Percentiles rank a stretch among this genome's conserved stretches.
phyloP scores from a whole-genome alignment of 2,113 vertebrate species.

The Grammomys dolichurus region DNA sequence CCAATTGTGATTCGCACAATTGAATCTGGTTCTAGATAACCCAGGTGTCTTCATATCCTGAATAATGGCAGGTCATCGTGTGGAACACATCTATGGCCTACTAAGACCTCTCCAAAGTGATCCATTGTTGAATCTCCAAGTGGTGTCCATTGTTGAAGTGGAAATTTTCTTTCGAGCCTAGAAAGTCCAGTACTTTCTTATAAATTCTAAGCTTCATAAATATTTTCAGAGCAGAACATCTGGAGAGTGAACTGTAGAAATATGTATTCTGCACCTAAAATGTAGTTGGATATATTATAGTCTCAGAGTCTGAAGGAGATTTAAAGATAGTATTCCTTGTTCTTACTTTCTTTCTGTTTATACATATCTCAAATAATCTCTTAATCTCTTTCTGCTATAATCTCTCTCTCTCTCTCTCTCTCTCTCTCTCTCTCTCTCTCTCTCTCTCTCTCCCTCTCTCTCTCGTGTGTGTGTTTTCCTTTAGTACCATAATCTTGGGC shows the following conservation, averaged over 20 bases:
- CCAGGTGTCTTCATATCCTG: accelerated
- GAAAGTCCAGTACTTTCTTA: neutral
- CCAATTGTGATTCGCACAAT: neutral
- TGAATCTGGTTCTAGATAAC: neutral
- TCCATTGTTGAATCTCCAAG: neutral
- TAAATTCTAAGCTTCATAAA: neutral
- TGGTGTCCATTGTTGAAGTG: too few relatives aligned
- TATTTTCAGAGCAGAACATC: neutral
- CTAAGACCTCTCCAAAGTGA: neutral
- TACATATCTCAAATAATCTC: neutral
- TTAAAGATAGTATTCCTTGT: neutral
- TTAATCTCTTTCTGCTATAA: neutral
- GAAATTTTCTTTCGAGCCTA: neutral
- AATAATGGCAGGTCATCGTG: neutral
- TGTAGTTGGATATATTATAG: neutral
- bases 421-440: too few relatives aligned
- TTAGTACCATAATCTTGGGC: neutral
- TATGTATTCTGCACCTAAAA: neutral
- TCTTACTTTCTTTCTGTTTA: neutral
- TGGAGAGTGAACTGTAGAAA: neutral
- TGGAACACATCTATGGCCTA: neutral
- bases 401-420: too few relatives aligned
- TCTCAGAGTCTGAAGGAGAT: neutral
- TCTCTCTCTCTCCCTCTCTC: too few relatives aligned
- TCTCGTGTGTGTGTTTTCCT: neutral